phyloP scores from a whole-genome alignment of 2,113 vertebrate genomes.

The Balaeniceps rex region DNA sequence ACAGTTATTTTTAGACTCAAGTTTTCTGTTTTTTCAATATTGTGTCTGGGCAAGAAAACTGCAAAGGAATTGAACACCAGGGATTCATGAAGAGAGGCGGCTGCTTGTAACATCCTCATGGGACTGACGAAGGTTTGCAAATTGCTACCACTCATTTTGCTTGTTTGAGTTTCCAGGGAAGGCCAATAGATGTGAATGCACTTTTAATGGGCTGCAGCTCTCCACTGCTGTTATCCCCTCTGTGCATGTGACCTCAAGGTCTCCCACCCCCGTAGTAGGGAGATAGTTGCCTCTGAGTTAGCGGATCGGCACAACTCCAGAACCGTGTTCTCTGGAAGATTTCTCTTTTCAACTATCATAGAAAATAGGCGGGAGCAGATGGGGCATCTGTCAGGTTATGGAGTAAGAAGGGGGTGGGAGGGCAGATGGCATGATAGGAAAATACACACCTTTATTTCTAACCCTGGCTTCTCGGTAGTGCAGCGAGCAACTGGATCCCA shows the following conservation, averaged over 20 bases:
- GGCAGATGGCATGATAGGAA: neutral
- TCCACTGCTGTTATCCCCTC: neutral
- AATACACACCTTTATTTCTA: neutral
- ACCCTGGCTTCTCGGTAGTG: neutral
- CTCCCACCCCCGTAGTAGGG: neutral
- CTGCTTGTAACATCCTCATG: neutral
- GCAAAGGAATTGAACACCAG: neutral
- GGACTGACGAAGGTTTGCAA: neutral
- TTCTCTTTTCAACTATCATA: neutral
- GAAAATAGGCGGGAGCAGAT: neutral
- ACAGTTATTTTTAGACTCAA: constrained; percentile 26
- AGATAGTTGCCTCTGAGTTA: neutral
- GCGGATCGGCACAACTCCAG: neutral
- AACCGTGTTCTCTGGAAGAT: neutral
- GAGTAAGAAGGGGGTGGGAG: neutral
- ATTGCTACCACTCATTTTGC: neutral
- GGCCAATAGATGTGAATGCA: neutral
- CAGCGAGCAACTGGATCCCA: neutral
- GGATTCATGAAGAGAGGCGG: neutral
- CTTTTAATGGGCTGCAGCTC: constrained; percentile 15
- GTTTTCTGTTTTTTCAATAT: neutral
- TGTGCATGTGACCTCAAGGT: neutral
- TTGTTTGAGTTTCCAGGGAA: neutral
- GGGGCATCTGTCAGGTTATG: neutral
- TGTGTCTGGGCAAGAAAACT: constrained; percentile 2